These are phyloP conservation scores for Andricus grossulariae DNA, from an alignment of 1,140 invertebrate species.

Conservation along the genomic window DNA sequence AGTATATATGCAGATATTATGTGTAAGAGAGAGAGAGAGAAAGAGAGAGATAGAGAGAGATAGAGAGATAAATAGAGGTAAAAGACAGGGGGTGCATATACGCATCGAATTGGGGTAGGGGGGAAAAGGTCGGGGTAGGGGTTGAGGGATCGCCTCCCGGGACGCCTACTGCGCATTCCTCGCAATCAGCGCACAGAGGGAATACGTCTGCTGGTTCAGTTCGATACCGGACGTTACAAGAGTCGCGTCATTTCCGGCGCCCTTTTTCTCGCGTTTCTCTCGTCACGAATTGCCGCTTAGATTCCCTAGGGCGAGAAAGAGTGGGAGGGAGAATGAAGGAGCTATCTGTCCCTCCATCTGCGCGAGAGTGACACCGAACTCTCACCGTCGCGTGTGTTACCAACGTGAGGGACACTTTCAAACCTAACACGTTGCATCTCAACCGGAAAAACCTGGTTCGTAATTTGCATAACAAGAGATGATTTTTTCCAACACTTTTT, in stretches of 20 bases:
- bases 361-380: slow-evolving; percentile 31
- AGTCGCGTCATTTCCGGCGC: slow-evolving; percentile 47
- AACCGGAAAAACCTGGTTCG: slow-evolving; percentile 8
- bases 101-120: not conserved
- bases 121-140: not conserved
- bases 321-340: slow-evolving; percentile 33
- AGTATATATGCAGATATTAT: not conserved
- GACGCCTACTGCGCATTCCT: slow-evolving; percentile 57
- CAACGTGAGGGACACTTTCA: slow-evolving; percentile 30
- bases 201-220: slow-evolving; percentile 54
- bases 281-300: slow-evolving; percentile 4
- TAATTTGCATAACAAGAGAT: not conserved
- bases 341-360: slow-evolving; percentile 10
- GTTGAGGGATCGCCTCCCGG: slow-evolving; percentile 50
- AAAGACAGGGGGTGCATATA: slow-evolving; percentile 5
- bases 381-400: slow-evolving; percentile 30
- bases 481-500: not conserved
- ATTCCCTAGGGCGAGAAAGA: slow-evolving; percentile 13
- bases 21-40: not conserved
- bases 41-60: slow-evolving; percentile 1
- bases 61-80: not conserved
- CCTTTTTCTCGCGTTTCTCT: slow-evolving; percentile 36
- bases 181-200: slow-evolving; percentile 55
- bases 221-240: slow-evolving; percentile 53
- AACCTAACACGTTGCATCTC: slow-evolving; percentile 4